Evolutionary conservation across 1,140 invertebrate species (phyloP), one percentile per base, ranked within the genome.

Genomic region (Mylabris phalerata): DNA sequence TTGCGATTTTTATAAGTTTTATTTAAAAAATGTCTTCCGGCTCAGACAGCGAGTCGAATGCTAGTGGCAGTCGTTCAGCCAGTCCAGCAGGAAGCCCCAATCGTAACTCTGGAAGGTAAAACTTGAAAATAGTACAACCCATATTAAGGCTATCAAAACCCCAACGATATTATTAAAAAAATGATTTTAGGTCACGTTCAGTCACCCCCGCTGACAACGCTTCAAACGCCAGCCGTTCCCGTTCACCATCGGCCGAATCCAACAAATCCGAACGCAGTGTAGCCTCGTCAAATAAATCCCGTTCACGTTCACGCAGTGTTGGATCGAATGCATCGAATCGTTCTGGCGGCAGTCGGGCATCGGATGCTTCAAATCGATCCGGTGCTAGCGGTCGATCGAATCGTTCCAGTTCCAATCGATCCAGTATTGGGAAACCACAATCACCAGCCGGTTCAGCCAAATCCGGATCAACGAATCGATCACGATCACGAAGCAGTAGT

Each of bases 391-490:
- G 19, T 43, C 50, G 11, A 50, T 62, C 63, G 10, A 60, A 57
- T 46, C 49, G 55, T n/a, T 66, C 66, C 24, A 45, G 56, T 9
- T 42, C 61, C 9, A 40, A 48, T 26, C 45, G 47, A 40, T 67
- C 57, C 41, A 56, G 54, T 25, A 70, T 61, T 32, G 62, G 63
- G 13, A 64, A 59, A 59, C 69, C 72, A 24, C 62, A 67, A 46
- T 72, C 68, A 42, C 61, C 60, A 45, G 62, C 51, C 11, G 75
- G 73, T 48, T 71, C 75, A 43, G 71, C 73, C 19, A 50, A 71
- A 55, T 75, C 65, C 11, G 63, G 71, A 56, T 68, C 70, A 65
- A 66, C 65, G 6, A 71, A 73, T 19, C 65, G 66, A 49, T 75
- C 75, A 24, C 43, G 61, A 42, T 57, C 71, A 69, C 13, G 60